Conservation (phyloP, 2,888 invertebrate species). For the Celastrina argiolus region DNA sequence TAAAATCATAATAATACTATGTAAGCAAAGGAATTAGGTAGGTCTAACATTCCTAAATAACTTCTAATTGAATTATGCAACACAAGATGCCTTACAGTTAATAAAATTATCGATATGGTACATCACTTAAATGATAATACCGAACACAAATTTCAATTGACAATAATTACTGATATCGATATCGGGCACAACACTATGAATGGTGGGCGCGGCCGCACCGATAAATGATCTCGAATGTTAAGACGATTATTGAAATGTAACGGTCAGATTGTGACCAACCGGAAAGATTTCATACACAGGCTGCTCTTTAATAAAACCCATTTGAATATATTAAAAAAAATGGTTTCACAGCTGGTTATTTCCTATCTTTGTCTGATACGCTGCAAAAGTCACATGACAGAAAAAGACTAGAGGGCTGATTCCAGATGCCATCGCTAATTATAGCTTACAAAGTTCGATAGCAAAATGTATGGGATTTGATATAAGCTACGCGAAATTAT, state of each 20-base stretch:
- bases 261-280: slow-evolving; percentile 77
- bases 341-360: no score
- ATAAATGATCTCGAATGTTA: slow-evolving; percentile 73
- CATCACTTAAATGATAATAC: not conserved
- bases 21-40: no score
- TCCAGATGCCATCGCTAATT: no score
- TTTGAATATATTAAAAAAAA: no score
- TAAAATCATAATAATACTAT: no score
- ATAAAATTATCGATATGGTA: not conserved
- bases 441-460: no score
- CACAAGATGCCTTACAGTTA: not conserved
- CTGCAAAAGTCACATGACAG: no score
- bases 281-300: slow-evolving; percentile 57
- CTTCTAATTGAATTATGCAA: not conserved
- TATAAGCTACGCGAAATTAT: no score
- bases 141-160: slow-evolving; percentile 2
- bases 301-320: slow-evolving; percentile 32
- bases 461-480: no score
- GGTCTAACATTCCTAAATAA: not conserved
- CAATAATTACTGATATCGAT: slow-evolving; percentile 16
- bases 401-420: no score
- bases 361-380: no score
- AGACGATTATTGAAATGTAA: slow-evolving; percentile 79
- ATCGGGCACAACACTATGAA: slow-evolving; percentile 47
- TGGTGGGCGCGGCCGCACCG: slow-evolving; percentile 67